phyloP scores from a whole-genome alignment of 2,888 invertebrate species.

The Brassicogethes aeneus region DNA sequence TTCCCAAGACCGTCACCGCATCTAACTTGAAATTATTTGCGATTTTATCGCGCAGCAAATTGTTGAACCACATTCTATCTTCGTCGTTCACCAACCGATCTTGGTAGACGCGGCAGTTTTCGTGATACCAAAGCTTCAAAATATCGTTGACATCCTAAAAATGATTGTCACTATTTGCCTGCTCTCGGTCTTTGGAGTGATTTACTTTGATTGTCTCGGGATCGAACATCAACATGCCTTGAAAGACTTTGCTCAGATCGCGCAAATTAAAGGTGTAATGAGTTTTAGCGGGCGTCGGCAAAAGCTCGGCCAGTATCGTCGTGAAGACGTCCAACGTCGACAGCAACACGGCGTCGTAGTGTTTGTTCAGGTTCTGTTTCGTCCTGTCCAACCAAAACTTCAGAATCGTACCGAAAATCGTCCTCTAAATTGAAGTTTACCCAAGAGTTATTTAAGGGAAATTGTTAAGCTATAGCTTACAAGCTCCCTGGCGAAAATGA shows the following conservation, averaged over 20 bases:
- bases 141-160: constrained; percentile 6
- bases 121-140: constrained; percentile 65
- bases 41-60: constrained; percentile 50
- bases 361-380: constrained; percentile 24
- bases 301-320: constrained; percentile 55
- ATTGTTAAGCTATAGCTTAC: background rate
- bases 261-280: constrained; percentile 87
- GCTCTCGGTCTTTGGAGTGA: no score
- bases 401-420: constrained; percentile 64
- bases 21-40: constrained; percentile 47
- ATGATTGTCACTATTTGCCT: no score
- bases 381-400: constrained; percentile 53
- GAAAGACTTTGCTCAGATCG: constrained; percentile 77
- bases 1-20: constrained; percentile 42
- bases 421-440: constrained; percentile 34
- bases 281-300: constrained; percentile 83
- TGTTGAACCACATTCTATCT: constrained; percentile 66
- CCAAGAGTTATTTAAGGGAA: no score
- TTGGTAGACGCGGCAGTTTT: constrained; percentile 78
- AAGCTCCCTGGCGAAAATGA: no score
- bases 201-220: constrained; percentile 52
- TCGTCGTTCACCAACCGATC: constrained; percentile 73
- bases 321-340: constrained; percentile 61
- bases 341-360: constrained; percentile 47
- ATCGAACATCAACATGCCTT: constrained; percentile 67